These are phyloP conservation scores for Drosophila tristis DNA, from an alignment of 1,140 invertebrate genomes.

Conservation along the genomic window DNA sequence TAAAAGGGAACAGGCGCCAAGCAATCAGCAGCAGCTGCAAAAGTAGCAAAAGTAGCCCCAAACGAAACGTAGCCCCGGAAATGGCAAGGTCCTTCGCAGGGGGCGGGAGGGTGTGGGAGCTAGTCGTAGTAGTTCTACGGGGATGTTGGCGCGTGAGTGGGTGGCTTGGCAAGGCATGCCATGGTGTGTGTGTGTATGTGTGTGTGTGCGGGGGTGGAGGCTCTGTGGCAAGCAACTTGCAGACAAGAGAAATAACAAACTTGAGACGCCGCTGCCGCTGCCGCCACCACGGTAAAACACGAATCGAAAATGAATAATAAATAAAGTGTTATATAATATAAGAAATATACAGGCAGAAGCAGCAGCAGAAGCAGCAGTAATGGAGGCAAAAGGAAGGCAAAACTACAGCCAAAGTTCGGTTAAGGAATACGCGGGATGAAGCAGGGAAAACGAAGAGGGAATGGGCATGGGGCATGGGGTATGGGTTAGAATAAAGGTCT, in stretches of 20 bases:
- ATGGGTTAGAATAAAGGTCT: constrained; percentile 24
- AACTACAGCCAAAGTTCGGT: constrained; percentile 60
- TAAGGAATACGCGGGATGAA: constrained; percentile 13
- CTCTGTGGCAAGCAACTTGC: constrained; percentile 72
- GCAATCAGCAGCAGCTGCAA: constrained; percentile 48
- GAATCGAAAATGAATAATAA: constrained; percentile 83
- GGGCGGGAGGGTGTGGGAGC: background rate
- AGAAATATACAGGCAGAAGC: constrained; percentile 62
- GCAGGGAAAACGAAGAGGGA: background rate
- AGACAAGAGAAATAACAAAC: constrained; percentile 82
- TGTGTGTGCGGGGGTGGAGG: constrained; percentile 2
- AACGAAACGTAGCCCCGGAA: constrained; percentile 38
- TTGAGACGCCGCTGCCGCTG: constrained; percentile 53
- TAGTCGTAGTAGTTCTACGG: background rate
- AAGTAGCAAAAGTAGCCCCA: constrained; percentile 50
- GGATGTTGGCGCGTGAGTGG: constrained; percentile 8
- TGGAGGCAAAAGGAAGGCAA: constrained; percentile 33
- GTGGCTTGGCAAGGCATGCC: background rate
- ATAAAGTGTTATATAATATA: constrained; percentile 83
- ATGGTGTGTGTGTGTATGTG: background rate
- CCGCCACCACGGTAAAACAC: constrained; percentile 67
- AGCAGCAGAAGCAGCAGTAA: background rate
- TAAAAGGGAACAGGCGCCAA: constrained; percentile 63
- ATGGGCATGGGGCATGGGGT: background rate
- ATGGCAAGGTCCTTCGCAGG: constrained; percentile 25